phyloP scores from a whole-genome alignment of 2,113 vertebrate species.

The Apodemus sylvaticus region DNA sequence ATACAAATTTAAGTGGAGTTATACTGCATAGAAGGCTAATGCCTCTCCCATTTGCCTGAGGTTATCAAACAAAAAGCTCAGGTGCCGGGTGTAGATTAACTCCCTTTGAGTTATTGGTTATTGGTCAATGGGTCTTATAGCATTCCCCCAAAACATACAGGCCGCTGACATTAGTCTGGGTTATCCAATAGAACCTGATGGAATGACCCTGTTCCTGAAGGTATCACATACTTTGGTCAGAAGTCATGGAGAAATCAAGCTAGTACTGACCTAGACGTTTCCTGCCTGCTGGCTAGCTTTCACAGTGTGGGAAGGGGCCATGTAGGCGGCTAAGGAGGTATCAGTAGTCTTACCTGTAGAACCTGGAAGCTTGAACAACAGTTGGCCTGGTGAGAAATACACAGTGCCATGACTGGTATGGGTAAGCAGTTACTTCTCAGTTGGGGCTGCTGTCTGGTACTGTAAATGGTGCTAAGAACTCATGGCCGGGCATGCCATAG shows the following conservation, averaged over 20 bases:
- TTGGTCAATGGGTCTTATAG: background rate
- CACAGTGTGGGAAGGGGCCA: background rate
- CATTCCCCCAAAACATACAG: background rate
- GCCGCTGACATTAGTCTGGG: background rate
- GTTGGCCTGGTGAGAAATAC: background rate
- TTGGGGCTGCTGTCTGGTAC: background rate
- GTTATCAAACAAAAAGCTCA: background rate
- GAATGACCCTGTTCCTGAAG: background rate
- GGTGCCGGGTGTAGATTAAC: background rate
- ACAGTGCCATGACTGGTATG: no score
- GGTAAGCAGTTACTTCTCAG: background rate
- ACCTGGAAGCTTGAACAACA: background rate
- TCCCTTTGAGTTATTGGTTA: background rate
- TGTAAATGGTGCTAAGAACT: background rate
- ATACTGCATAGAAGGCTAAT: background rate
- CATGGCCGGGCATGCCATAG: background rate
- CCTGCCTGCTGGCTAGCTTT: background rate
- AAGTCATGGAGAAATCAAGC: background rate
- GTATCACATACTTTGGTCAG: no score
- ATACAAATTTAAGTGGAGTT: background rate
- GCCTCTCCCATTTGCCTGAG: background rate
- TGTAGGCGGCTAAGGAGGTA: background rate
- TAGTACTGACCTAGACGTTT: background rate
- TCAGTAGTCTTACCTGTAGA: background rate
- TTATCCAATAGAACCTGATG: background rate